Percentiles rank a stretch among this genome's conserved stretches.
Conservation (phyloP, 2,888 invertebrate genomes). For the Leucozona laternaria region DNA sequence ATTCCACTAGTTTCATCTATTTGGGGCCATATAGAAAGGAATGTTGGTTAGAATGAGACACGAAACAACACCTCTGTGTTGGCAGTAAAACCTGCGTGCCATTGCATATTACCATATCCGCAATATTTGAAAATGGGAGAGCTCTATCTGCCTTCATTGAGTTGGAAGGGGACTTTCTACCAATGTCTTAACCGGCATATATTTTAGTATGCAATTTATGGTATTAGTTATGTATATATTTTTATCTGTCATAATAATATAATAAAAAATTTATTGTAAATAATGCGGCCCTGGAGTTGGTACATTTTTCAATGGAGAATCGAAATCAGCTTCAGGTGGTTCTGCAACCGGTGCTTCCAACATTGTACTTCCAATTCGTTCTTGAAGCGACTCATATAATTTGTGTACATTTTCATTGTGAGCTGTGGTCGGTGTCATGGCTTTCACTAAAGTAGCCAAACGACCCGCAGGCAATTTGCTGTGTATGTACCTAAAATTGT, state of each 20-base stretch:
- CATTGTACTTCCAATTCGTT: slow-evolving; percentile 89
- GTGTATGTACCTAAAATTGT: slow-evolving; percentile 90
- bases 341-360: slow-evolving; percentile 88
- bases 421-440: slow-evolving; percentile 86
- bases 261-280: slow-evolving; percentile 75
- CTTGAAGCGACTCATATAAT: slow-evolving; percentile 90
- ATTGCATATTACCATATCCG: too few relatives aligned
- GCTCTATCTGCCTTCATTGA: too few relatives aligned
- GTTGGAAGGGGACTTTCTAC: too few relatives aligned
- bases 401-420: slow-evolving; percentile 94
- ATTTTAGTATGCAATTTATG: not conserved
- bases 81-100: too few relatives aligned
- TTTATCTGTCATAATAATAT: slow-evolving; percentile 3
- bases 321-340: slow-evolving; percentile 89
- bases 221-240: not conserved
- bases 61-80: too few relatives aligned
- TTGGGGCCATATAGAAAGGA: too few relatives aligned
- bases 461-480: slow-evolving; percentile 91
- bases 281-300: slow-evolving; percentile 91
- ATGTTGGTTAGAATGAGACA: too few relatives aligned
- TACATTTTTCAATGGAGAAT: slow-evolving; percentile 93
- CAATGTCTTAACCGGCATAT: too few relatives aligned
- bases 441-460: slow-evolving; percentile 89
- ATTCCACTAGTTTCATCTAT: too few relatives aligned
- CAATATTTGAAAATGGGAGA: too few relatives aligned